phyloP scores from a whole-genome alignment of 2,888 invertebrate genomes.

The Dicyrtoma fusca region DNA sequence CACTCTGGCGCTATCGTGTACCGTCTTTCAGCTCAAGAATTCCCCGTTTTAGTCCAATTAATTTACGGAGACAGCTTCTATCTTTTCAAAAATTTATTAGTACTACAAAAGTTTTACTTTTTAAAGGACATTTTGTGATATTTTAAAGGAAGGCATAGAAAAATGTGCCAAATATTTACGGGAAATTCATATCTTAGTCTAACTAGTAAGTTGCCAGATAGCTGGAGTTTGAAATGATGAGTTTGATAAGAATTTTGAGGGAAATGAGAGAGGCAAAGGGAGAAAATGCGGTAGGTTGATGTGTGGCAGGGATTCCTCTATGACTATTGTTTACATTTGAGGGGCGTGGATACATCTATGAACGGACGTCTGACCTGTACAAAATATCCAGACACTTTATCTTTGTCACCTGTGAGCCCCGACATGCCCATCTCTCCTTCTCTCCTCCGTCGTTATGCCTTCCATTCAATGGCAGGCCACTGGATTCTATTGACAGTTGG shows the following conservation, averaged over 20 bases:
- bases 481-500: neutral
- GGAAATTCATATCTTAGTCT: too few relatives aligned
- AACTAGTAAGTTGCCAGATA: too few relatives aligned
- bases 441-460: neutral
- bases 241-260: neutral
- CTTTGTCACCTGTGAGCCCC: slow-evolving; percentile 21
- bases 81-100: too few relatives aligned
- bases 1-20: too few relatives aligned
- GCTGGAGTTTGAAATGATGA: too few relatives aligned
- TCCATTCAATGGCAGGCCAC: too few relatives aligned
- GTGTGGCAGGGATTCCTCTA: neutral
- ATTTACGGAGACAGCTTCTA: too few relatives aligned
- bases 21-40: too few relatives aligned
- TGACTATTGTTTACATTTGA: slow-evolving; percentile 24
- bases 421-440: neutral
- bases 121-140: too few relatives aligned
- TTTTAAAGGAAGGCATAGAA: too few relatives aligned
- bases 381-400: slow-evolving; percentile 19
- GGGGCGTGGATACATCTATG: slow-evolving; percentile 19
- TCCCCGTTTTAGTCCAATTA: neutral
- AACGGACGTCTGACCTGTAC: slow-evolving; percentile 22
- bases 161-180: too few relatives aligned
- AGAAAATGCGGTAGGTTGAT: slow-evolving; percentile 17
- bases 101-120: too few relatives aligned
- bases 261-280: neutral